Evolutionary conservation across 1,140 invertebrate genomes (phyloP).

Genomic region (Drosophila dunni): DNA sequence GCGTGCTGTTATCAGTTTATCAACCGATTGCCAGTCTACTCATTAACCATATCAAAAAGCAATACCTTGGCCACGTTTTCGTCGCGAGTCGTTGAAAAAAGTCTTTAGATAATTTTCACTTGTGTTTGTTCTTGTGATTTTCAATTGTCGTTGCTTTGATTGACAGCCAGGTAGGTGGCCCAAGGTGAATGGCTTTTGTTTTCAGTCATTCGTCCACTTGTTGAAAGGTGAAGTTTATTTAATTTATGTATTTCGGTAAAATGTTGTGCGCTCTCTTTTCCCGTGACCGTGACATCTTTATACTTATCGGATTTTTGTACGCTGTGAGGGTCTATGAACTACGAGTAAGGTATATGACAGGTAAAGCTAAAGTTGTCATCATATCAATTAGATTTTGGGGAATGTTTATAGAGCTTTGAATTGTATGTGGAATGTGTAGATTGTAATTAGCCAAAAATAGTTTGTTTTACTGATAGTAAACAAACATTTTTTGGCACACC

Average conservation of each 20-base stretch:
- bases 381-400: too few relatives aligned
- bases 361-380: not conserved
- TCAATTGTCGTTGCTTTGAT: constrained; percentile 51
- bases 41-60: constrained; percentile 50
- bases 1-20: constrained; percentile 47
- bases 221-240: constrained; percentile 49
- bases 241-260: constrained; percentile 73
- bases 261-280: constrained; percentile 44
- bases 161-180: constrained; percentile 60
- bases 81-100: constrained; percentile 33
- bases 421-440: not conserved
- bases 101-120: constrained; percentile 65
- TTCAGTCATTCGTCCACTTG: constrained; percentile 40
- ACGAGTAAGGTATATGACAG: not conserved
- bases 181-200: constrained; percentile 60
- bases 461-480: not conserved
- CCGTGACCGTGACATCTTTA: constrained; percentile 69
- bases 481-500: constrained; percentile 15
- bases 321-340: not conserved
- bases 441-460: not conserved
- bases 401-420: not conserved
- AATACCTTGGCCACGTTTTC: constrained; percentile 56
- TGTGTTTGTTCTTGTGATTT: constrained; percentile 4
- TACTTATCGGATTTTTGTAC: not conserved
- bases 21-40: constrained; percentile 9